Evolutionary conservation across 1,140 invertebrate genomes (phyloP).

Genomic region (Sarcophaga bullata): DNA sequence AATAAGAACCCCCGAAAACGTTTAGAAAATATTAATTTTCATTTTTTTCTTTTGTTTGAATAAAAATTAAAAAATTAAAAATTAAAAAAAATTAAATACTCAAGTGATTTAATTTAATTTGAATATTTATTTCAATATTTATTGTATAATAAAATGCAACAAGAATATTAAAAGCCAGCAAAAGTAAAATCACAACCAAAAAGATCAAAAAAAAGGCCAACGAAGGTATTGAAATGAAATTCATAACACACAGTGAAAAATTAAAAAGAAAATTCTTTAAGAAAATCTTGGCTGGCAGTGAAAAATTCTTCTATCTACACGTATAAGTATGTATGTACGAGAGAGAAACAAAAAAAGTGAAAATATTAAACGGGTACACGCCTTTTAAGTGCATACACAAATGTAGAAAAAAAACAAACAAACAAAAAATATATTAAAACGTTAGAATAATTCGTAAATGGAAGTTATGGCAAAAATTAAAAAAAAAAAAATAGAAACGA

Average conservation of each 20-base stretch:
- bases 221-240: neutral
- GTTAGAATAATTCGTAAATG: conserved; percentile 33
- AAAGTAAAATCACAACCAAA: no score
- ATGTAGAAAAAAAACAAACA: neutral
- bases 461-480: conserved; percentile 8
- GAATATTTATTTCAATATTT: no score
- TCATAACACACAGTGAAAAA: neutral
- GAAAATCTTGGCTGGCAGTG: neutral
- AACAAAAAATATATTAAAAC: neutral
- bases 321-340: neutral
- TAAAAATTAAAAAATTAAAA: no score
- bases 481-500: no score
- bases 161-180: no score
- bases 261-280: conserved; percentile 9
- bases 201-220: neutral
- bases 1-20: conserved; percentile 16
- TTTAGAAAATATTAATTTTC: conserved; percentile 5
- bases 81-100: no score
- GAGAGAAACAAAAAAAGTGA: conserved; percentile 32
- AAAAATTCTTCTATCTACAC: conserved; percentile 13
- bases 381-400: conserved; percentile 41
- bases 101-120: no score
- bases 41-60: no score
- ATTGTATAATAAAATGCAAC: no score
- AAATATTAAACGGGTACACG: conserved; percentile 34